Evolutionary conservation across 35 echinoderm and acorn worm species (phyloP).

Genomic region (Lytechinus variegatus): DNA sequence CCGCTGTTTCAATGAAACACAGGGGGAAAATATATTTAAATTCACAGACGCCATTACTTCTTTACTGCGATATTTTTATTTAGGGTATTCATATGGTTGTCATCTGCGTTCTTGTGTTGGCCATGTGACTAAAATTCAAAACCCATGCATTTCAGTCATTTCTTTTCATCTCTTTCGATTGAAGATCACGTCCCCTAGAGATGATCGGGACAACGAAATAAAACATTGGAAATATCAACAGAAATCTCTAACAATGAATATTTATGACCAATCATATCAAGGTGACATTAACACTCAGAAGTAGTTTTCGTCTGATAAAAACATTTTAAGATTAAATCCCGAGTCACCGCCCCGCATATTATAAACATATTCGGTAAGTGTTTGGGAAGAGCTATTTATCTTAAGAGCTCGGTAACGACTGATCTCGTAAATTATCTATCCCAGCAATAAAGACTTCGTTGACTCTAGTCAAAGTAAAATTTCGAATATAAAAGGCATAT

Average conservation of each 20-base stretch:
- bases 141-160: not conserved
- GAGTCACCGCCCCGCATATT: not conserved
- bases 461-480: no score
- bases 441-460: no score
- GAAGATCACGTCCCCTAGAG: not conserved
- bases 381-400: slow-evolving; percentile 2
- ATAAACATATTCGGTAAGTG: not conserved
- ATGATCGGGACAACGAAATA: not conserved
- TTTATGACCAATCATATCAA: not conserved
- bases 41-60: not conserved
- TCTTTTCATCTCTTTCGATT: not conserved
- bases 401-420: not conserved
- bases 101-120: not conserved
- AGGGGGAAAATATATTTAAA: no score
- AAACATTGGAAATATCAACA: not conserved
- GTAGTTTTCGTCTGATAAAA: not conserved
- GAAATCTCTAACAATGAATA: not conserved
- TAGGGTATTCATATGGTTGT: not conserved
- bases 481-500: no score
- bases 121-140: not conserved
- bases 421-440: not conserved
- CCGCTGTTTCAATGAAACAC: no score
- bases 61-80: not conserved
- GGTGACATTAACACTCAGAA: not conserved
- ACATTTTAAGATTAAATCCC: not conserved